A percentile compares a stretch with the other conserved stretches of the same genome.
These are phyloP conservation scores for Doryteuthis pealeii DNA, from an alignment of 1,140 invertebrate genomes.

Conservation along the genomic window DNA sequence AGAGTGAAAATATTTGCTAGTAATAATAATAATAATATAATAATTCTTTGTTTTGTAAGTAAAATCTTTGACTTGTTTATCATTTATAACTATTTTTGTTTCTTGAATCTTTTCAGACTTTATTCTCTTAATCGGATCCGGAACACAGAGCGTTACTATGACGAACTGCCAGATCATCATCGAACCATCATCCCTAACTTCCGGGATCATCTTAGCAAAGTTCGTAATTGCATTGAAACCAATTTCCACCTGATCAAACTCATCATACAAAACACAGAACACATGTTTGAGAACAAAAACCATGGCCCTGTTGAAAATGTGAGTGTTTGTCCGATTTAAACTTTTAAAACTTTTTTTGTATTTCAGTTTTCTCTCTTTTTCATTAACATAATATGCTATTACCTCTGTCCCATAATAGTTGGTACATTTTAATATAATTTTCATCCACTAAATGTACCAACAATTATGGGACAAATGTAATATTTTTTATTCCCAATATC, in stretches of 20 bases:
- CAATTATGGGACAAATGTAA: too few relatives aligned
- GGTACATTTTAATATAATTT: too few relatives aligned
- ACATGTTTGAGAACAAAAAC: conserved; percentile 80
- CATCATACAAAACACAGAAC: conserved; percentile 79
- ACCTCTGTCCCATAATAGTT: too few relatives aligned
- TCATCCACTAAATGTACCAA: too few relatives aligned
- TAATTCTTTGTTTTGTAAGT: too few relatives aligned
- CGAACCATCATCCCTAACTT: conserved; percentile 77
- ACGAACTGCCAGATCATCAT: conserved; percentile 74
- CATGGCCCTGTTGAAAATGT: conserved; percentile 48
- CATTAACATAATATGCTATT: neutral
- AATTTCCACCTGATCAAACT: conserved; percentile 83
- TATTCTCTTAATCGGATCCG: conserved; percentile 66
- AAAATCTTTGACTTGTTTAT: too few relatives aligned
- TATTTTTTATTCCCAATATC: too few relatives aligned
- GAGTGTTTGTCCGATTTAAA: conserved; percentile 17
- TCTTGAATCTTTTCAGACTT: conserved; percentile 44
- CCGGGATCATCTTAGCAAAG: conserved; percentile 71
- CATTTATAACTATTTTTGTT: too few relatives aligned
- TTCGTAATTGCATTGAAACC: conserved; percentile 77
- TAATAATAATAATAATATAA: too few relatives aligned
- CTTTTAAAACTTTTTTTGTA: neutral
- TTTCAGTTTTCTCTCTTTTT: neutral
- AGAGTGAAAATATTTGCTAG: too few relatives aligned
- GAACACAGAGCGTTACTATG: conserved; percentile 74